These are phyloP conservation scores for Thymelicus acteon DNA, from an alignment of 2,888 invertebrate species.

Conservation along the genomic window DNA sequence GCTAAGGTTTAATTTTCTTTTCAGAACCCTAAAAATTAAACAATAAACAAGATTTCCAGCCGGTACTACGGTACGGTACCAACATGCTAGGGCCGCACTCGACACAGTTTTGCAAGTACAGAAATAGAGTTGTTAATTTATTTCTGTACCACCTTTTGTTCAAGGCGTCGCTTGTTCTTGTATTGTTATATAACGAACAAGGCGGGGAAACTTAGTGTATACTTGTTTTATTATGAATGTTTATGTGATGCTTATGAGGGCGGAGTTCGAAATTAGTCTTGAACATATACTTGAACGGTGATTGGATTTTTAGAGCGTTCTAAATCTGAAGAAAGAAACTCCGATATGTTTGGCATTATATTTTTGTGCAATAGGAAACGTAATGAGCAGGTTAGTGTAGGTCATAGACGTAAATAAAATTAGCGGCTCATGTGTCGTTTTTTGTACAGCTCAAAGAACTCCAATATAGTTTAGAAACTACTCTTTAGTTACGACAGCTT, in stretches of 20 bases:
- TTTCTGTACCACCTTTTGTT: slow-evolving; percentile 36
- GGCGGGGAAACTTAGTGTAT: slow-evolving; percentile 5
- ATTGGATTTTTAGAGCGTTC: too few relatives aligned
- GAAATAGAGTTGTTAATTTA: slow-evolving; percentile 33
- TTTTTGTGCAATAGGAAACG: too few relatives aligned
- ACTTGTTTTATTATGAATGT: slow-evolving; percentile 1
- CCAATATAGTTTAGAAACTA: too few relatives aligned
- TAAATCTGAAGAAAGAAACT: too few relatives aligned
- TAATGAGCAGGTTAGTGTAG: too few relatives aligned
- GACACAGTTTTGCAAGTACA: slow-evolving; percentile 30
- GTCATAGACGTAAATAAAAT: too few relatives aligned
- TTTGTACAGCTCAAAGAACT: too few relatives aligned
- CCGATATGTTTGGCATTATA: too few relatives aligned
- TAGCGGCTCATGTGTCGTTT: too few relatives aligned
- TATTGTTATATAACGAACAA: slow-evolving; percentile 21
- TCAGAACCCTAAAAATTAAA: slow-evolving; percentile 5
- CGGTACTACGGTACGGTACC: not conserved
- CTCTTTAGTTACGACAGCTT: too few relatives aligned
- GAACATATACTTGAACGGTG: not conserved
- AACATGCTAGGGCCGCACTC: slow-evolving; percentile 31
- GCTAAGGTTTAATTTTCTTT: not conserved
- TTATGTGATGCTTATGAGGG: not conserved
- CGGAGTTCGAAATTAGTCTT: not conserved
- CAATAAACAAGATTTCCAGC: slow-evolving; percentile 15
- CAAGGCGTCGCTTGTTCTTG: slow-evolving; percentile 33